Evolutionary conservation across 37 sponge, comb jelly and placozoan genomes (phyloP), one percentile per base, ranked within the genome.

Genomic region (Theonella swinhoei): DNA sequence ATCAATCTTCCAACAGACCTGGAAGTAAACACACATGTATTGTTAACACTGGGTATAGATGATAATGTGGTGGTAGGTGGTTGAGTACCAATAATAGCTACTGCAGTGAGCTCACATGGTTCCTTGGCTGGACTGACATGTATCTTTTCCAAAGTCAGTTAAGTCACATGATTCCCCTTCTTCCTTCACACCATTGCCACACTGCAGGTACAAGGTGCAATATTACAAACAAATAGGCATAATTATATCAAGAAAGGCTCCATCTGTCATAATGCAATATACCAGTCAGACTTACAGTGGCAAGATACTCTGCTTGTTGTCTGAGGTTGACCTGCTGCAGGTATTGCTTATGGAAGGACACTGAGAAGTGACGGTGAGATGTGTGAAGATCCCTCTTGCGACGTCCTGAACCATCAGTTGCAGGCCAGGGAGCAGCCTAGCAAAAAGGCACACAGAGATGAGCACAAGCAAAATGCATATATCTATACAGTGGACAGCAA

Each of bases 121-220:
- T 7, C 33, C 31, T 33, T 30, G 69, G 9, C 30, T 4, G 34
- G 31, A 33, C 69, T 68, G 69, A 31, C 69, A 68, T 3, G 69
- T 30, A 1, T 68, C 9, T 28, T 31, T 28, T 68, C 69, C 69
- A 68, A 68, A 4, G 34, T 68, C 69, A 2, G 2, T 1, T 68
- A 20, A 29, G 30, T 68, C 69, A 28, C 69, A 68, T 29, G 30
- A 22, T 33, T 68, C 69, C 33, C 34, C 69, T 32, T 30, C 34
- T 28, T 68, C 69, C 34, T 32, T 28, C 33, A 68, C 69, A 68
- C 69, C 69, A 31, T 68, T 68, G 1, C 69, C 69, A 31, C 69
- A 68, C 69, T 68, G 69, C 31, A 68, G 33, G 34, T 29, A 47
- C 54, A 47, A 7, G 14, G 54, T 17, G 54, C 7, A 47, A 47